Evolutionary conservation across 2,888 invertebrate species (phyloP), one percentile per base, ranked within the genome.

Genomic region (Cosmopolites sordidus): DNA sequence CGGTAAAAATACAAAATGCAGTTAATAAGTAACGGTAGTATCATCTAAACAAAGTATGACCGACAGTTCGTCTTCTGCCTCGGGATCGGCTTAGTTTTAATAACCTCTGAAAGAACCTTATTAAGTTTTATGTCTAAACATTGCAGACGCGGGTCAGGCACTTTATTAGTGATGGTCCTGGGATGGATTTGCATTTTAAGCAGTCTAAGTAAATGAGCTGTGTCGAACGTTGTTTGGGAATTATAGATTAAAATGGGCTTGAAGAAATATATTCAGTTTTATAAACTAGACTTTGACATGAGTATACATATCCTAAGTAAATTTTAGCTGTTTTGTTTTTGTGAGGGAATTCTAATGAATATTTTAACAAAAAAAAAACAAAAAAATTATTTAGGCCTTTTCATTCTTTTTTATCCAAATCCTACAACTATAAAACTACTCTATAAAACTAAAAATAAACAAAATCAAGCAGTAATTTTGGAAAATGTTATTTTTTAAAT

Each of bases 161-260:
- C 51, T 54, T 54, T 50, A 54, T 54, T 54, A 50, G 51, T 27
- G 50, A 54, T 54, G 50, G 54, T 39, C 45, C 44, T 48, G 48
- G 41, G 44, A 54, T 43, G 44, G 45, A 54, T 54, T 54, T 54
- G 49, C 54, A 54, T 54, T 54, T 54, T 54, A 54, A 54, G 49
- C 39, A 54, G 53, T 40, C 17, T 22, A 16, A 45, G 48, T 45
- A 54, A 49, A 54, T 41, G 49, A 44, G 49, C 54, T 54, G 43
- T 54, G 49, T 40, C 33, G 33, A 33, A 54, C 44, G 47, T 40
- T 54, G 48, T 45, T 45, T 54, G 16, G 38, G 40, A 54, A 48
- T 54, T 54, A 49, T 44, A 49, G 45, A 54, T 54, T 54, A 49
- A 54, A 45, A 48, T 27, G 39, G 29, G 47, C 48, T 16, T 37